A percentile compares a stretch with the other conserved stretches of the same genome.
These are phyloP conservation scores for Oscheius sp. DNA, from an alignment of 2,888 invertebrate genomes.

Conservation along the genomic window DNA sequence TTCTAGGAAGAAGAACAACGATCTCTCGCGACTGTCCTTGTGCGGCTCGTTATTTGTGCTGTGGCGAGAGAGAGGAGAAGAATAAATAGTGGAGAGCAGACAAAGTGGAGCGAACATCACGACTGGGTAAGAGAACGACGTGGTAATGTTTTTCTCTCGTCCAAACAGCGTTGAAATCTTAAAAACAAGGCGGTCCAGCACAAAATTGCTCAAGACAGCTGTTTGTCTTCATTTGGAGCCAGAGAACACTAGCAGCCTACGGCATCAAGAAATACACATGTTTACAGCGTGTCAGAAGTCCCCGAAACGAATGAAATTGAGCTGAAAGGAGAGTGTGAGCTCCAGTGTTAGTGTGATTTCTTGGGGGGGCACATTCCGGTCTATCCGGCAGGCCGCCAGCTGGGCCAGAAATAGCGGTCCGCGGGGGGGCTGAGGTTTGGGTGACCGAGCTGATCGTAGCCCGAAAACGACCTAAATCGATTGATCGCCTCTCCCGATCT, in stretches of 20 bases:
- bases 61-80: conserved; percentile 20
- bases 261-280: conserved; percentile 14
- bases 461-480: conserved; percentile 32
- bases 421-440: conserved; percentile 16
- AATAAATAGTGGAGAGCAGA: conserved; percentile 35
- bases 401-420: conserved; percentile 35
- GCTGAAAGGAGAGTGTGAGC: conserved; percentile 3
- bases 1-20: conserved; percentile 20
- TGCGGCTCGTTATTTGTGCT: conserved; percentile 35
- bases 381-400: conserved; percentile 27
- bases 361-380: conserved; percentile 27
- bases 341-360: conserved; percentile 16
- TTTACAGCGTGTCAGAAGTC: conserved; percentile 15
- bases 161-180: too few species aligned
- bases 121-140: not conserved
- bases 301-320: conserved; percentile 6
- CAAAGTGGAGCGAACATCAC: conserved; percentile 38
- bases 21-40: conserved; percentile 32
- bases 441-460: conserved; percentile 22
- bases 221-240: too few species aligned
- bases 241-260: too few species aligned
- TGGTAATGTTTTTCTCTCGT: conserved; percentile 14
- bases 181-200: too few species aligned
- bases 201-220: too few species aligned
- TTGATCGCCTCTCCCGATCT: conserved; percentile 20